A percentile compares a stretch with the other conserved stretches of the same genome.
Evolutionary conservation across 2,113 vertebrate species (phyloP).

Genomic region (Haemorhous mexicanus): DNA sequence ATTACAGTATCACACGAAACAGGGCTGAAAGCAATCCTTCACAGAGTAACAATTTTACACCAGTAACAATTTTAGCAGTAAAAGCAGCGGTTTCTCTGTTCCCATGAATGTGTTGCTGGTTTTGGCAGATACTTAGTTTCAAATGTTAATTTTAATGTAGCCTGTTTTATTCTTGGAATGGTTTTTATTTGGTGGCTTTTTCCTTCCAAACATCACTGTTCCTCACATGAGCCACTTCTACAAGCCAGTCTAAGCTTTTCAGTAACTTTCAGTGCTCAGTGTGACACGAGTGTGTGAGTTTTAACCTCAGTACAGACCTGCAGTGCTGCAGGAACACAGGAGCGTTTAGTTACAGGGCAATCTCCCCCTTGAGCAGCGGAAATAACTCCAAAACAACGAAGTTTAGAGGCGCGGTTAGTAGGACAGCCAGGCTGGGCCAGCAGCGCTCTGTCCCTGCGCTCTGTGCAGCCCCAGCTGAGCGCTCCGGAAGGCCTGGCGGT

Average conservation of each 20-base stretch:
- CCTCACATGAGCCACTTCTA: rapidly evolving
- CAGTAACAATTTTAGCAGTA: neutral
- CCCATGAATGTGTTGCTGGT: too few species aligned
- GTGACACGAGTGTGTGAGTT: neutral
- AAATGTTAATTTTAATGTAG: neutral
- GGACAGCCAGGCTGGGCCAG: neutral
- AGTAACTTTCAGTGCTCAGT: rapidly evolving
- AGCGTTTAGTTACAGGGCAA: rapidly evolving
- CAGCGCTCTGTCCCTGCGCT: neutral
- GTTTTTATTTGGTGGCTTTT: neutral
- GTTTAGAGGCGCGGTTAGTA: neutral
- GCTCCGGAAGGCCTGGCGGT: neutral
- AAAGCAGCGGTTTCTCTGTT: neutral
- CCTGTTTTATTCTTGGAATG: neutral
- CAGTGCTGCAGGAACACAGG: neutral
- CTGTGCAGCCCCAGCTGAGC: rapidly evolving
- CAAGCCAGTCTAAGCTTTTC: neutral
- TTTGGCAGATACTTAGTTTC: neutral
- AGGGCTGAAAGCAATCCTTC: neutral
- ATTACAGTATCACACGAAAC: neutral
- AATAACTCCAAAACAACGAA: rapidly evolving
- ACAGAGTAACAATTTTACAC: neutral
- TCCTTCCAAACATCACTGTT: neutral
- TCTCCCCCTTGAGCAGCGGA: too few species aligned
- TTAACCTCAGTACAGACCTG: neutral